Evolutionary conservation across 2,797 vertebrate species (phyloP), one percentile per base, ranked within the genome.

Genomic region (Chaetophractus vellerosus): DNA sequence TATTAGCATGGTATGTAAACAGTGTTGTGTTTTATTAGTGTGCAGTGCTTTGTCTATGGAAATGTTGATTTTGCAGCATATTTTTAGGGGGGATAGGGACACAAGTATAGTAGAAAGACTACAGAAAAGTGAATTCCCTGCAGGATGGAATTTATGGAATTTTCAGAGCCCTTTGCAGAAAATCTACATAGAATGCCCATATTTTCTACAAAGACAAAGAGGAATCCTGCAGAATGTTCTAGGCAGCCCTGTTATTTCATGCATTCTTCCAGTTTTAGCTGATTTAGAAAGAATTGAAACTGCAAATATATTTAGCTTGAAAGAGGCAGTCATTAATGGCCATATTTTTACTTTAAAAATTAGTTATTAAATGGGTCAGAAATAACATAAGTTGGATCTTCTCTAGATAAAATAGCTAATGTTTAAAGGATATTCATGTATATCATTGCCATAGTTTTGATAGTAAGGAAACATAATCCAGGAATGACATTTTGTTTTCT

Each of bases 21-120:
- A 97, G 91, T 31, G 36, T 83, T 96, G 93, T 97, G 93, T 98
- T 98, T 98, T 97, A 97, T 98, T 98, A 92, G 91, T 88, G 69
- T 93, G 76, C 92, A n/a, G 91, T 94, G 91, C 95, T 97, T 89
- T 93, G 96, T 97, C 95, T 98, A 36, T 96, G 95, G 97, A 96
- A 97, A 97, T 95, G 81, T 91, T 85, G 59, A 12, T 85, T 88
- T 91, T 91, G 63, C 69, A 52, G 83, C 95, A 96, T 97, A 96
- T 97, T 96, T 97, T 97, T 97, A 95, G 82, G 50, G 26, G 57
- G 86, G 21, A 45, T 82, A 75, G 87, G 64, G 85, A 85, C 80
- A 66, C 41, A 91, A 90, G 68, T 84, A 38, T 71, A 76, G 94
- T 78, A 18, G 83, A 90, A 91, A 96, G 87, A 45, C 68, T 82